phyloP scores from a whole-genome alignment of 2,113 vertebrate genomes.

The Origma solitaria region DNA sequence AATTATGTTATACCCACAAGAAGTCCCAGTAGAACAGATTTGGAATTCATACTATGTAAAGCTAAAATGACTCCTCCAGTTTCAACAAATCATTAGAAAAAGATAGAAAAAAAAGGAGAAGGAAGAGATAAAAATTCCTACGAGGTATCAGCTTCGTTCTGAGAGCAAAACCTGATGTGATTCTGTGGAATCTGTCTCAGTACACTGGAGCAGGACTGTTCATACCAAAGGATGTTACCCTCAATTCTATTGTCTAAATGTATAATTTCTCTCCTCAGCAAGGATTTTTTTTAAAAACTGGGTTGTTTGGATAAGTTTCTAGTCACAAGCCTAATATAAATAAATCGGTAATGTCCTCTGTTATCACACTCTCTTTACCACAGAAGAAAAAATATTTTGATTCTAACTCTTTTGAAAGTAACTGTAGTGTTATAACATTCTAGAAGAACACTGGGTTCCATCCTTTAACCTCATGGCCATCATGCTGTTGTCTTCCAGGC shows the following conservation, averaged over 20 bases:
- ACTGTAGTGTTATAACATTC: background rate
- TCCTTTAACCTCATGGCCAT: background rate
- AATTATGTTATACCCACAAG: conserved; percentile 33
- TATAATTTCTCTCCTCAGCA: background rate
- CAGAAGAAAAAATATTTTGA: background rate
- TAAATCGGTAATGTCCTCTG: background rate
- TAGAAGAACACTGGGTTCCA: background rate
- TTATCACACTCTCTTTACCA: background rate
- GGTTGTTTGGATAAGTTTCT: background rate
- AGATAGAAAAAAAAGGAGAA: background rate
- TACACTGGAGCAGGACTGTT: background rate
- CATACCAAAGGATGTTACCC: background rate
- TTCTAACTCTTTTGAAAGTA: background rate
- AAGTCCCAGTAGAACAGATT: conserved; percentile 5
- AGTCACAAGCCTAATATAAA: background rate
- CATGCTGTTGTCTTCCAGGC: background rate
- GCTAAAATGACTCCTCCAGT: conserved; percentile 19
- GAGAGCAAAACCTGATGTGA: background rate
- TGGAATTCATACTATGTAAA: conserved; percentile 36
- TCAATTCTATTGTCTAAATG: background rate
- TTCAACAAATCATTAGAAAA: conserved; percentile 32
- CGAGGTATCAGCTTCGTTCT: background rate
- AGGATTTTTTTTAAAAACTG: background rate
- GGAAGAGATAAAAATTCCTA: conserved; percentile 4
- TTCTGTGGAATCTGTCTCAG: background rate